Evolutionary conservation across 1,140 invertebrate species (phyloP).

Genomic region (Euglossa dilemma): DNA sequence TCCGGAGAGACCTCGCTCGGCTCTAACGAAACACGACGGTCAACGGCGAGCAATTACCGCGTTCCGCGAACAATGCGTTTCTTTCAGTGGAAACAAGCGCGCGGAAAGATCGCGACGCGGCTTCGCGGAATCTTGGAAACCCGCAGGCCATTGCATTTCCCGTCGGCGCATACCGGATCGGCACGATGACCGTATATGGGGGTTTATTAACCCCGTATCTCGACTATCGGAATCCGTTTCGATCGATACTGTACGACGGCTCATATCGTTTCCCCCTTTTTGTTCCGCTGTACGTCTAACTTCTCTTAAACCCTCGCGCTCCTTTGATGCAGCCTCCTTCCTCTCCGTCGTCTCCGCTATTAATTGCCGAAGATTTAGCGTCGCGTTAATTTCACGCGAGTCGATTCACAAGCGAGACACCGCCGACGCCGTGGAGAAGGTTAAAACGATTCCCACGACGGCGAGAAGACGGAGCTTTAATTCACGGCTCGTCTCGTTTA

Average conservation of each 20-base stretch:
- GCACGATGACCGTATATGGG: constrained; percentile 18
- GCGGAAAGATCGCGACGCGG: not conserved
- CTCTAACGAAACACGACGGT: constrained; percentile 20
- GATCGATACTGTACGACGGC: constrained; percentile 44
- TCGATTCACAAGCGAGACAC: not conserved
- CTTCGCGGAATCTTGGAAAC: constrained; percentile 21
- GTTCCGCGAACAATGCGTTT: not conserved
- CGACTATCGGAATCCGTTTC: constrained; percentile 58
- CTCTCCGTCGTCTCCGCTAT: not conserved
- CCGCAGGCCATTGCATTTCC: not conserved
- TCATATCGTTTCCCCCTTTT: constrained; percentile 22
- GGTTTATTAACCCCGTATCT: constrained; percentile 63
- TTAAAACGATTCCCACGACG: not conserved
- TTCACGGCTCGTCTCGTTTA: not conserved
- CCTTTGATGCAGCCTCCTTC: not conserved
- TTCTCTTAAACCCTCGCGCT: constrained; percentile 13
- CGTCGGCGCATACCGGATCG: constrained; percentile 5
- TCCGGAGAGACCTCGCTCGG: not conserved
- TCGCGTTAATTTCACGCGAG: not conserved
- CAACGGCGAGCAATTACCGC: not conserved
- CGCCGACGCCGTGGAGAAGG: too few relatives aligned
- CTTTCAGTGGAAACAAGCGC: not conserved
- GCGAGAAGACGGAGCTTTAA: not conserved
- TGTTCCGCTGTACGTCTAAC: constrained; percentile 19
- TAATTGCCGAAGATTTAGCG: not conserved